Conservation (phyloP, 2,888 invertebrate genomes). For the Pyrochroa serraticornis region DNA sequence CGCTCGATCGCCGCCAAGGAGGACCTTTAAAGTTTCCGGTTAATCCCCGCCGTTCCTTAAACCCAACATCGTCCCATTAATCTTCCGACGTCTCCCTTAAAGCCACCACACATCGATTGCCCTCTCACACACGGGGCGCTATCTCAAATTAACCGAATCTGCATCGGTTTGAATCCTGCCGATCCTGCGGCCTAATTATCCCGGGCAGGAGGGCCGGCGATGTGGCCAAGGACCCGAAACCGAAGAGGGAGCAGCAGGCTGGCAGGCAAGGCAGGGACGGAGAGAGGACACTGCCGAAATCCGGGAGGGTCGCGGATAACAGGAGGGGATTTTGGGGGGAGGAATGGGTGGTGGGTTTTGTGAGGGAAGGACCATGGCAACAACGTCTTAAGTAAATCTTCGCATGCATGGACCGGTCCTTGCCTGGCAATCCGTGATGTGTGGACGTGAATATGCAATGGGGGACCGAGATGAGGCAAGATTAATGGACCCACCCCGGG, state of each 20-base stretch:
- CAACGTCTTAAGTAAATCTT: slow-evolving; percentile 50
- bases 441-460: slow-evolving; percentile 61
- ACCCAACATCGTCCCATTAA: slow-evolving; percentile 22
- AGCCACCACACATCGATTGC: slow-evolving; percentile 1
- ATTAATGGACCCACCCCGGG: slow-evolving; percentile 57
- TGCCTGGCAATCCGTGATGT: slow-evolving; percentile 56
- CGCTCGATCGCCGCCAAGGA: background rate
- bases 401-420: slow-evolving; percentile 51
- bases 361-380: slow-evolving; percentile 26
- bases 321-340: background rate
- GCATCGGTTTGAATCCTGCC: slow-evolving; percentile 11
- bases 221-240: background rate
- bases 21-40: slow-evolving; percentile 10
- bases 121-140: background rate
- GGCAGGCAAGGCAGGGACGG: background rate
- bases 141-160: slow-evolving; percentile 6
- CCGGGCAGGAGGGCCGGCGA: slow-evolving; percentile 20
- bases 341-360: background rate
- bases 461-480: slow-evolving; percentile 58
- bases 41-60: slow-evolving; percentile 18
- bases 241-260: background rate
- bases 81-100: slow-evolving; percentile 7
- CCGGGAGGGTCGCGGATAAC: background rate
- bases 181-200: slow-evolving; percentile 34
- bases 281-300: slow-evolving; percentile 1